phyloP scores from a whole-genome alignment of 2,113 vertebrate genomes.

The Takifugu bimaculatus region DNA sequence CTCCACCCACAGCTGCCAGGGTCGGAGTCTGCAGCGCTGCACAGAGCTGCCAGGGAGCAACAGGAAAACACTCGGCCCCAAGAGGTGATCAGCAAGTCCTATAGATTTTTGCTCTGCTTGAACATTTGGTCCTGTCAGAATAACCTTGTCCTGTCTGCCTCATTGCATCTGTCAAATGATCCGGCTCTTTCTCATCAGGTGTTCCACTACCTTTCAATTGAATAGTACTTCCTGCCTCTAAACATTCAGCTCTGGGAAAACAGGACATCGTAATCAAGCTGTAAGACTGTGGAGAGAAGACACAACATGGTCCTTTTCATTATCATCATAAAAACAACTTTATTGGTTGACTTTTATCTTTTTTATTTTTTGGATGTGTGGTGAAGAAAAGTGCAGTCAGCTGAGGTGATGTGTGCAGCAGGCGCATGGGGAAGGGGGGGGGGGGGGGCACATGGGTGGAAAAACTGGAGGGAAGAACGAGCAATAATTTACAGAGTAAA shows the following conservation, averaged over 20 bases:
- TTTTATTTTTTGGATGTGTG: constrained; percentile 26
- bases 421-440: constrained; percentile 48
- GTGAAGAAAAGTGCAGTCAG: constrained; percentile 39
- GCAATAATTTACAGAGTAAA: constrained; percentile 20
- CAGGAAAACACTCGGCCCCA: constrained; percentile 23
- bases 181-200: too few relatives aligned
- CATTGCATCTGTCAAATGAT: too few relatives aligned
- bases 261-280: too few relatives aligned
- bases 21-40: constrained; percentile 63
- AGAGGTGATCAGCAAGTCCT: not conserved
- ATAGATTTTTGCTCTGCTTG: constrained; percentile 11
- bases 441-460: not conserved
- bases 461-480: constrained; percentile 1
- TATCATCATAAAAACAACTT: constrained; percentile 53
- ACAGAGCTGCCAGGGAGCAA: constrained; percentile 49
- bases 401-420: constrained; percentile 43
- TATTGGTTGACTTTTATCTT: constrained; percentile 32
- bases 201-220: too few relatives aligned
- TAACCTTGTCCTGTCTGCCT: not conserved
- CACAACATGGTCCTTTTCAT: not conserved
- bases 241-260: too few relatives aligned
- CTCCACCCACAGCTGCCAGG: constrained; percentile 54
- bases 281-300: not conserved
- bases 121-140: constrained; percentile 17
- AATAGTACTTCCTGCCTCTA: too few relatives aligned